Conservation (phyloP, 1,140 invertebrate genomes). For the Thaumatotibia leucotreta region DNA sequence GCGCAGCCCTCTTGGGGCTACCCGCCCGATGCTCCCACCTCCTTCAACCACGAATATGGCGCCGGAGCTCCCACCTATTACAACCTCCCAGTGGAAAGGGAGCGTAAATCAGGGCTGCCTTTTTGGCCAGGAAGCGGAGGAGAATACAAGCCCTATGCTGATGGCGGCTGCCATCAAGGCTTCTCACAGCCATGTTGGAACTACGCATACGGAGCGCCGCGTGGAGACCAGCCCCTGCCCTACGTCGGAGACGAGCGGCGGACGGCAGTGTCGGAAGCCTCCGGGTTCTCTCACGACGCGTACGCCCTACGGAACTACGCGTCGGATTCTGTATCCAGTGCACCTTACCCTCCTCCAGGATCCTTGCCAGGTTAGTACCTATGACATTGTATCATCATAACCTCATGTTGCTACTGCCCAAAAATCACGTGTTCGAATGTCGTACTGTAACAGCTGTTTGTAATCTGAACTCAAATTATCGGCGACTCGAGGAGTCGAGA, state of each 20-base stretch:
- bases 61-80: constrained; percentile 84
- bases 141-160: constrained; percentile 81
- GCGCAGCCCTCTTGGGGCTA: constrained; percentile 84
- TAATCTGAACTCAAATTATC: constrained; percentile 57
- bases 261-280: constrained; percentile 80
- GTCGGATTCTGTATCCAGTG: constrained; percentile 85
- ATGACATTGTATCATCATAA: background rate
- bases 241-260: constrained; percentile 83
- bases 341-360: constrained; percentile 88
- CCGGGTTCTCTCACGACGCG: constrained; percentile 84
- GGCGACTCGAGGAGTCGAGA: constrained; percentile 30
- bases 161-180: constrained; percentile 82
- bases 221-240: constrained; percentile 81
- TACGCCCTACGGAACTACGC: constrained; percentile 87
- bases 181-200: constrained; percentile 86
- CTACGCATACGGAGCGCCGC: constrained; percentile 81
- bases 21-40: constrained; percentile 80
- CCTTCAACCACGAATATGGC: constrained; percentile 84
- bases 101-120: constrained; percentile 80
- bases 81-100: constrained; percentile 82
- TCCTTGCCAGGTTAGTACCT: constrained; percentile 66
- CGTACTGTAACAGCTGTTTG: constrained; percentile 43
- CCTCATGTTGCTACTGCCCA: constrained; percentile 21
- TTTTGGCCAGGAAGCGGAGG: constrained; percentile 82
- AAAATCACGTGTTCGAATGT: constrained; percentile 43